These are phyloP conservation scores for Todus mexicanus DNA, from an alignment of 2,797 vertebrate genomes.

Conservation along the genomic window DNA sequence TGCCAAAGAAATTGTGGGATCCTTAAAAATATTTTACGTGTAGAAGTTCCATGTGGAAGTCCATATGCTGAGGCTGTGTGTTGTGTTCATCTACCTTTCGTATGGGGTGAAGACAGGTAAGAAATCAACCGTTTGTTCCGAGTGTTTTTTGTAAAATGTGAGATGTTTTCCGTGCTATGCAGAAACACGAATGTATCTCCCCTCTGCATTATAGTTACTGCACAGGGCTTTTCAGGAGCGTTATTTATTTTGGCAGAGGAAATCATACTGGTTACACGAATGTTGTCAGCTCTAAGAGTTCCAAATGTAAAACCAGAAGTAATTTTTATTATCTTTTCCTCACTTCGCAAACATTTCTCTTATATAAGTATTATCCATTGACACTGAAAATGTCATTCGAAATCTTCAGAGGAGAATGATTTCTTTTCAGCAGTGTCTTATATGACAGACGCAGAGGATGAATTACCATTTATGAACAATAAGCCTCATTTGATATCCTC, in stretches of 20 bases:
- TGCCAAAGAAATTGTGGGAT: not conserved
- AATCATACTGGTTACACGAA: not conserved
- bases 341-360: slow-evolving; percentile 9
- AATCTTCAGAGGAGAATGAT: slow-evolving; percentile 30
- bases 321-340: slow-evolving; percentile 20
- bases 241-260: not conserved
- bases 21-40: not conserved
- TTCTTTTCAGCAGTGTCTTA: not conserved
- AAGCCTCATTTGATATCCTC: slow-evolving; percentile 12
- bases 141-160: not conserved
- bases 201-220: not conserved
- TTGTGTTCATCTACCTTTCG: slow-evolving; percentile 42
- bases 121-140: not conserved
- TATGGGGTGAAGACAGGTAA: slow-evolving; percentile 68
- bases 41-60: not conserved
- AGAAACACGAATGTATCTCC: not conserved
- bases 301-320: slow-evolving; percentile 12
- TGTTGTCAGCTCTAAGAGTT: not conserved
- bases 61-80: slow-evolving; percentile 58
- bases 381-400: not conserved
- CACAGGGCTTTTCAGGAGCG: not conserved
- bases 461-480: slow-evolving; percentile 33
- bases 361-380: not conserved
- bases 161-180: not conserved
- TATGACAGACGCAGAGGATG: not conserved